Evolutionary conservation across 2,797 vertebrate species (phyloP), one percentile per base, ranked within the genome.

Genomic region (Sphaeramia orbicularis): DNA sequence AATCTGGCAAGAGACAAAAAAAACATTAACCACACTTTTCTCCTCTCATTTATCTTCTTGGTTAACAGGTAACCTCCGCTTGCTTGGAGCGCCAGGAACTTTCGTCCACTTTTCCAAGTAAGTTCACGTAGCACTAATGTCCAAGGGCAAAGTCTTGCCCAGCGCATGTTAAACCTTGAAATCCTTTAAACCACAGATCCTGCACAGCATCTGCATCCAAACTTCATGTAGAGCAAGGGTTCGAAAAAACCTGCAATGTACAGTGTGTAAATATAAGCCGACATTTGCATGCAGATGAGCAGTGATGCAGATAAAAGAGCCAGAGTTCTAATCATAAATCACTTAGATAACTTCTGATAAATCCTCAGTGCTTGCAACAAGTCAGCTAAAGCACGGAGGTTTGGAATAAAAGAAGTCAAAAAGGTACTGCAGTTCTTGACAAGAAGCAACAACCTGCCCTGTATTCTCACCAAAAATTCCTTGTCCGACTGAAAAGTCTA

Each of bases 51-150:
- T 0, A 13, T 27, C 10, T 19, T 35, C 18, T 8, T 42, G 10
- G 6, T 65, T 10, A 49, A 65, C 90, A 98, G 96, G 92, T 92
- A 69, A 85, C 94, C 0, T 93, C 94, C 91, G 81, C 80, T 24
- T 67, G 80, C 65, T 56, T 87, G 86, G 93, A 92, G 51, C 86
- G 89, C 10, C 72, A 93, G 32, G 95, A 96, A 10, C 49, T 93
- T 0, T 94, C 87, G 35, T 85, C 95, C 69, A 87, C 94, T 19
- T 73, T 91, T 56, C 74, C 94, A 94, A 92, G 98, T 99, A 88
- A 91, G 96, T 97, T 82, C 1, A 7, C 19, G 2, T 27, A 49
- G 11, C 10, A 13, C n/a, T n/a, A n/a, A n/a, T n/a, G n/a, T n/a
- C n/a, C n/a, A n/a, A n/a, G n/a, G n/a, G 15, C 43, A 14, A 9